Percentiles rank a stretch among this genome's conserved stretches.
These are phyloP conservation scores for Bimastos eiseni DNA, from an alignment of 2,888 invertebrate species.

Conservation along the genomic window DNA sequence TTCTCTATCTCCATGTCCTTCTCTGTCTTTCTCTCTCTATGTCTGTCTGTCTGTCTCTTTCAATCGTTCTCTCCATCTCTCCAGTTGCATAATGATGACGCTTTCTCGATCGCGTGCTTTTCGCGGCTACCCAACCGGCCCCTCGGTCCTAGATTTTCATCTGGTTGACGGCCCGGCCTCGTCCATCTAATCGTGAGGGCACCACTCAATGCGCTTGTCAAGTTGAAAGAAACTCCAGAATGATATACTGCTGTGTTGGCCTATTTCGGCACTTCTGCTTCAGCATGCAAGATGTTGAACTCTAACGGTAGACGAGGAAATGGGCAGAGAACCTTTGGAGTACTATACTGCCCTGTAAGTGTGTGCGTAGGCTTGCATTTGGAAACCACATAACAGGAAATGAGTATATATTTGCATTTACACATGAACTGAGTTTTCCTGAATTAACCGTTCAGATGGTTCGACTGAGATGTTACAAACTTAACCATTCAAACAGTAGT, in stretches of 20 bases:
- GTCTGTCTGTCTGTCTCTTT: not conserved
- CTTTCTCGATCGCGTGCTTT: not conserved
- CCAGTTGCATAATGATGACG: not conserved
- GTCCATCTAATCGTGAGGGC: not conserved
- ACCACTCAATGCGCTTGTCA: not conserved
- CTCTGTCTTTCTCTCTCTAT: not conserved
- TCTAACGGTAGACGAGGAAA: not conserved
- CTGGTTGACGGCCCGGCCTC: not conserved
- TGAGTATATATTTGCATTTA: not conserved
- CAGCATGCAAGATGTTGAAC: not conserved
- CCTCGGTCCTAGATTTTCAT: not conserved
- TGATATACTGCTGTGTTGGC: too few species aligned
- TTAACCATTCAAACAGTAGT: not conserved
- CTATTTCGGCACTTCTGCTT: not conserved
- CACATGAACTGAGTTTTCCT: too few species aligned
- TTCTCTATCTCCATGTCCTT: not conserved
- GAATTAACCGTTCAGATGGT: too few species aligned
- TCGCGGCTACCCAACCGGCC: not conserved
- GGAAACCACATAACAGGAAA: not conserved
- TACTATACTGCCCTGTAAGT: not conserved
- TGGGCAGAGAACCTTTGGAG: not conserved
- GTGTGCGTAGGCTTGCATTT: not conserved
- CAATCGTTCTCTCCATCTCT: not conserved
- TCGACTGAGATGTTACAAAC: too few species aligned
- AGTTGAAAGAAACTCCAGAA: slow-evolving; percentile 9